Conservation (phyloP, 2,888 invertebrate species). For the Azorinus chamasolen region DNA sequence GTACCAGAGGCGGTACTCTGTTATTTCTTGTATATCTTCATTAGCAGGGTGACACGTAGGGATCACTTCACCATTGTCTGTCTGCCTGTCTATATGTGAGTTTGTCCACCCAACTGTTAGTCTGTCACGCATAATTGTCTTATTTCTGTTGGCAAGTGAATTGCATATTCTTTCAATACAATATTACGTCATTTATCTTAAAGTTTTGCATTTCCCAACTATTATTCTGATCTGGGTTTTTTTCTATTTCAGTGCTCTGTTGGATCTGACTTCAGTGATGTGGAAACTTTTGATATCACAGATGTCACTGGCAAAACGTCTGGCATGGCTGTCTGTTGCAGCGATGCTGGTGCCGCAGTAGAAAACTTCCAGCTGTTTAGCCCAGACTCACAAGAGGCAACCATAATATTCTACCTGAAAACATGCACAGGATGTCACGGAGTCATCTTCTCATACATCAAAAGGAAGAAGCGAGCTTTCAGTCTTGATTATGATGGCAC, state of each 20-base stretch:
- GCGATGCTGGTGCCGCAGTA: conserved; percentile 25
- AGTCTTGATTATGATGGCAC: conserved; percentile 34
- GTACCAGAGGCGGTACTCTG: too few species aligned
- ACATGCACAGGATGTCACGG: conserved; percentile 48
- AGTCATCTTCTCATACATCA: conserved; percentile 44
- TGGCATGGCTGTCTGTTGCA: conserved; percentile 39
- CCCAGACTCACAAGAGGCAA: conserved; percentile 6
- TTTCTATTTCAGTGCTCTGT: conserved; percentile 23
- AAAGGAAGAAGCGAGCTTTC: conserved; percentile 12
- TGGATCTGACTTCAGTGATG: conserved; percentile 29
- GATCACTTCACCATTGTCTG: too few species aligned
- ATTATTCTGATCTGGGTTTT: too few species aligned
- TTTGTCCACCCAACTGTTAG: too few species aligned
- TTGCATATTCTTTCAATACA: too few species aligned
- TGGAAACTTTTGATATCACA: conserved; percentile 18
- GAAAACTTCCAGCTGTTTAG: conserved; percentile 32
- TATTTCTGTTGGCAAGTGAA: too few species aligned
- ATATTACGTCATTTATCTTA: too few species aligned
- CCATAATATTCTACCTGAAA: conserved; percentile 43
- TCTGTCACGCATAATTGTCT: too few species aligned
- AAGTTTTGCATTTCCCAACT: too few species aligned
- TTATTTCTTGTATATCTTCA: too few species aligned
- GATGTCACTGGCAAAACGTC: conserved; percentile 21
- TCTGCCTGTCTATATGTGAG: too few species aligned
- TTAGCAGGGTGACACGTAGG: too few species aligned